These are phyloP conservation scores for Mellilla xanthometata DNA, from an alignment of 2,888 invertebrate species.

Conservation along the genomic window DNA sequence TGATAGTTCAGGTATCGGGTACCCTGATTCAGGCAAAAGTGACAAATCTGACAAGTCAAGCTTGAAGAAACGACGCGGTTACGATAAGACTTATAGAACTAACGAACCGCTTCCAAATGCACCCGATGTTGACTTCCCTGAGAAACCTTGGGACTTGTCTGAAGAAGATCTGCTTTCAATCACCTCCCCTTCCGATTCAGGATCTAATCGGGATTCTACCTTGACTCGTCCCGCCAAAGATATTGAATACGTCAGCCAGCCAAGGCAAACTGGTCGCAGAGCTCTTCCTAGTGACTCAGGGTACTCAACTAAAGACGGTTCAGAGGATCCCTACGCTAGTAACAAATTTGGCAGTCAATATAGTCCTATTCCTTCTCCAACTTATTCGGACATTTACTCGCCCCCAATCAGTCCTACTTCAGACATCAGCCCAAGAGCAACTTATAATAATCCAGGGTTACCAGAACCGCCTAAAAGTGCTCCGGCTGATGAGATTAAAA, in stretches of 20 bases:
- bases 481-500: conserved; percentile 65
- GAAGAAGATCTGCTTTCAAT: conserved; percentile 84
- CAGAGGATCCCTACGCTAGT: conserved; percentile 65
- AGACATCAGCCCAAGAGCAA: conserved; percentile 67
- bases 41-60: conserved; percentile 78
- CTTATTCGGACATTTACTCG: conserved; percentile 78
- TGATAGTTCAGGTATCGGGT: conserved; percentile 78
- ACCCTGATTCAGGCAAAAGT: conserved; percentile 76
- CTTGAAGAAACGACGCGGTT: conserved; percentile 86
- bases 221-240: conserved; percentile 83
- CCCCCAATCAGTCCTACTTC: conserved; percentile 74
- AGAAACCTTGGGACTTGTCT: conserved; percentile 90
- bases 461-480: conserved; percentile 71
- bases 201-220: conserved; percentile 81
- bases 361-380: conserved; percentile 74
- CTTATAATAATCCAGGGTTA: conserved; percentile 62
- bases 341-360: conserved; percentile 65
- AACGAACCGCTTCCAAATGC: conserved; percentile 90
- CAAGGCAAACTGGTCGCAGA: conserved; percentile 83
- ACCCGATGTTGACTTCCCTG: conserved; percentile 90
- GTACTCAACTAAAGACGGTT: conserved; percentile 69
- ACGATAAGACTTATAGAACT: conserved; percentile 92
- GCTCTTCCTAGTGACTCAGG: conserved; percentile 78
- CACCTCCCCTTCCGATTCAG: conserved; percentile 82
- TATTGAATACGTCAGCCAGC: conserved; percentile 82